phyloP scores from a whole-genome alignment of 2,797 vertebrate species.

The Anisognathus igniventris region DNA sequence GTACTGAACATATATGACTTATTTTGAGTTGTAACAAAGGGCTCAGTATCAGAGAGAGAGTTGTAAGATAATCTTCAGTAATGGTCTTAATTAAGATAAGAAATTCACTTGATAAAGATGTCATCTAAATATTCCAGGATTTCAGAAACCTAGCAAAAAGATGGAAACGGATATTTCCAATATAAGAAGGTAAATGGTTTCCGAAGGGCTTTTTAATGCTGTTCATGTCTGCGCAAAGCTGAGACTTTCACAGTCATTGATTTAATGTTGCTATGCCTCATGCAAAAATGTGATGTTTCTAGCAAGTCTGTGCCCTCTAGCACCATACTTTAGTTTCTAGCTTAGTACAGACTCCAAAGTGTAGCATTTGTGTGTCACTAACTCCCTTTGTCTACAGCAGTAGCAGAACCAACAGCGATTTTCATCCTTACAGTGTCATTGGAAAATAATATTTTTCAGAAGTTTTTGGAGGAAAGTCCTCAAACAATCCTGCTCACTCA shows the following conservation, averaged over 20 bases:
- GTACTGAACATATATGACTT: not conserved
- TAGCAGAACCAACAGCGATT: not conserved
- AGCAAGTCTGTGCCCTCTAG: not conserved
- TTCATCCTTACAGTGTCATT: not conserved
- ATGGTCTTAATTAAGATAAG: not conserved
- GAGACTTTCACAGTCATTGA: not conserved
- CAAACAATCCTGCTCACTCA: not conserved
- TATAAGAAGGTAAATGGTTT: not conserved
- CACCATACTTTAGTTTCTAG: not conserved
- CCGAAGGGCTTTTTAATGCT: not conserved
- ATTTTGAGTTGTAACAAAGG: not conserved
- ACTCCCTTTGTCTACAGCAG: not conserved
- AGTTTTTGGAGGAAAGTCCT: not conserved
- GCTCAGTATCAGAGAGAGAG: not conserved
- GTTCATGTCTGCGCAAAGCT: not conserved
- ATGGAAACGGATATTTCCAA: not conserved
- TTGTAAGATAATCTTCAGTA: not conserved
- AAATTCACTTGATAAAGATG: not conserved
- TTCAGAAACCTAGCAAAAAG: not conserved
- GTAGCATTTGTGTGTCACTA: not conserved
- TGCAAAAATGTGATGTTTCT: not conserved
- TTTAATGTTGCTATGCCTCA: not conserved
- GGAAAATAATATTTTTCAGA: not conserved
- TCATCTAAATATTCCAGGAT: not conserved
- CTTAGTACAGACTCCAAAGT: not conserved